These are phyloP conservation scores for Hydrotaea diabolus DNA, from an alignment of 2,888 invertebrate genomes.

Conservation along the genomic window DNA sequence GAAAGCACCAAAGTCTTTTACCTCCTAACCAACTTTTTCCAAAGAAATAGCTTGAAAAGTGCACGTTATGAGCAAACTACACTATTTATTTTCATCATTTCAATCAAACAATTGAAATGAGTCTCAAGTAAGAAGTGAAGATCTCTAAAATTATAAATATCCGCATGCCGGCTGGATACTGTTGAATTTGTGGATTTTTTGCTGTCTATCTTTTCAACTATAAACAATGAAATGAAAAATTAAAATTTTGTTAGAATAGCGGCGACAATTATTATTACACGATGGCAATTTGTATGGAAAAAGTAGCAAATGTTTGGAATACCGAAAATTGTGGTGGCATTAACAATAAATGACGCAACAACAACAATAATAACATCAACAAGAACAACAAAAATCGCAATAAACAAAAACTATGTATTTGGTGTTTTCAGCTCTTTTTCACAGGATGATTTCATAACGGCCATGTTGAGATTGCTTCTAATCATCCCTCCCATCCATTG, in stretches of 20 bases:
- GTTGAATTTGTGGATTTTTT: slow-evolving; percentile 44
- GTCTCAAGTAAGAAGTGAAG: slow-evolving; percentile 9
- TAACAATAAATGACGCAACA: slow-evolving; percentile 69
- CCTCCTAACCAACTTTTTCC: slow-evolving; percentile 76
- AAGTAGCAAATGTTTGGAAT: slow-evolving; percentile 71
- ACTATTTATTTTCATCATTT: slow-evolving; percentile 56
- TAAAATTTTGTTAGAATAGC: slow-evolving; percentile 52
- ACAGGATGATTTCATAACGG: slow-evolving; percentile 74
- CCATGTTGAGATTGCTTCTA: slow-evolving; percentile 66
- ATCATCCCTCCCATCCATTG: slow-evolving; percentile 57
- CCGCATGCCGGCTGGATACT: background rate
- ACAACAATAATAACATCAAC: slow-evolving; percentile 43
- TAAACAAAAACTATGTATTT: slow-evolving; percentile 76
- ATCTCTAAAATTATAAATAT: slow-evolving; percentile 15
- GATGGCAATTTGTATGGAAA: slow-evolving; percentile 79
- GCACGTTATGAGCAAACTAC: slow-evolving; percentile 61
- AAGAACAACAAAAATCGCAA: slow-evolving; percentile 68
- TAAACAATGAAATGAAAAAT: slow-evolving; percentile 54
- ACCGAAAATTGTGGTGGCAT: slow-evolving; percentile 72
- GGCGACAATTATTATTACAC: slow-evolving; percentile 59
- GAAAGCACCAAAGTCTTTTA: slow-evolving; percentile 53
- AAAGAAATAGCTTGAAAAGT: slow-evolving; percentile 76
- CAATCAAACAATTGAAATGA: slow-evolving; percentile 58
- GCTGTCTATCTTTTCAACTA: slow-evolving; percentile 41
- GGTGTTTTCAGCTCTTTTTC: slow-evolving; percentile 80